These are phyloP conservation scores for Lithophane socia DNA, from an alignment of 2,888 invertebrate species.

Conservation along the genomic window DNA sequence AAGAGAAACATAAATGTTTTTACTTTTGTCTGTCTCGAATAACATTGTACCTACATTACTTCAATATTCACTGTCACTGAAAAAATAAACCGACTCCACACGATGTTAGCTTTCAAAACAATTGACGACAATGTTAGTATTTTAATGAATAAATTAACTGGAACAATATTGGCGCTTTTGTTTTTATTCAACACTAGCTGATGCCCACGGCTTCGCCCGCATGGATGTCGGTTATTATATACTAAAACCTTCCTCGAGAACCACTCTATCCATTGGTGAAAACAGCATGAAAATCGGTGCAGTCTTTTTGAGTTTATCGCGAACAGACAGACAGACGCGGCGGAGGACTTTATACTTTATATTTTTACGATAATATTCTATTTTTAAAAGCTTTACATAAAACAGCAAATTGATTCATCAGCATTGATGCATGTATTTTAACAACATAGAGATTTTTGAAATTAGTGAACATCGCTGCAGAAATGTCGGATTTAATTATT, in stretches of 20 bases:
- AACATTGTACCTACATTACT: conserved; percentile 36
- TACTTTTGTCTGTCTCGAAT: conserved; percentile 35
- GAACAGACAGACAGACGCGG: too few species aligned
- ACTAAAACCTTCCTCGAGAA: too few species aligned
- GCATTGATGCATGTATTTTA: background rate
- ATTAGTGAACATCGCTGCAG: background rate
- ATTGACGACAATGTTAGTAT: conserved; percentile 31
- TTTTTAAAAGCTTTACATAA: conserved; percentile 9
- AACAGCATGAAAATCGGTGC: too few species aligned
- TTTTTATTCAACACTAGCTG: background rate
- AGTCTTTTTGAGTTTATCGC: too few species aligned
- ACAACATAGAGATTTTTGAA: background rate
- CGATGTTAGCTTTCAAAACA: conserved; percentile 55
- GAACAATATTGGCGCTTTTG: conserved; percentile 7
- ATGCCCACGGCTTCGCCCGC: too few species aligned
- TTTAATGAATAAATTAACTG: conserved; percentile 42
- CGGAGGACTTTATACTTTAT: background rate
- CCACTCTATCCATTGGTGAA: too few species aligned
- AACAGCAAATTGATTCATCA: background rate
- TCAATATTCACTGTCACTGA: conserved; percentile 64
- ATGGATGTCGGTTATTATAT: too few species aligned
- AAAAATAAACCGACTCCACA: conserved; percentile 49
- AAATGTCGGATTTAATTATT: background rate
- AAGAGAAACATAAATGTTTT: conserved; percentile 26
- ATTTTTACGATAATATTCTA: too few species aligned